Conservation (phyloP, 2,113 vertebrate genomes). For the Chloropsis hardwickii region DNA sequence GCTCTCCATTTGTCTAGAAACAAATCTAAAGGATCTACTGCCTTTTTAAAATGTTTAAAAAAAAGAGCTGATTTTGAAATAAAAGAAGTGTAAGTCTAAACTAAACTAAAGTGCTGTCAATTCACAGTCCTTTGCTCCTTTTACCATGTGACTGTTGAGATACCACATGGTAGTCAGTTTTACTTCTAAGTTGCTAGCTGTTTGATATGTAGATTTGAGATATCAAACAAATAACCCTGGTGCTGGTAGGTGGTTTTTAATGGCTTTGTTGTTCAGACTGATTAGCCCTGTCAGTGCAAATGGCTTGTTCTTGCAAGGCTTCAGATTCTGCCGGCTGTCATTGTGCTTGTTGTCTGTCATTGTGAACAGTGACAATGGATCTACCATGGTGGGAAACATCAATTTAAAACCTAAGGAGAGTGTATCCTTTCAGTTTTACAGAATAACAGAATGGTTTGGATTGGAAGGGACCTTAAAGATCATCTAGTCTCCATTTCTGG, state of each 20-base stretch:
- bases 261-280: not conserved
- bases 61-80: not conserved
- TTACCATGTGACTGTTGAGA: not conserved
- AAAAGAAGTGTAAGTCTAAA: not conserved
- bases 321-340: not conserved
- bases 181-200: not conserved
- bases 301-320: not conserved
- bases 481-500: not conserved
- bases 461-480: not conserved
- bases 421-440: not conserved
- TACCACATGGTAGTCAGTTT: rapidly evolving
- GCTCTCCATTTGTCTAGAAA: not conserved
- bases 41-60: not conserved
- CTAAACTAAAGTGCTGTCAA: not conserved
- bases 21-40: not conserved
- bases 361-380: not conserved
- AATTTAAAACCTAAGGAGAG: not conserved
- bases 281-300: not conserved
- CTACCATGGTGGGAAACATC: not conserved
- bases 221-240: not conserved
- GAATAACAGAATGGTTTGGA: not conserved
- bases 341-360: not conserved
- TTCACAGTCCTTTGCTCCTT: not conserved
- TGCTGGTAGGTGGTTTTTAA: not conserved
- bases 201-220: not conserved